Evolutionary conservation across 2,888 invertebrate genomes (phyloP), one percentile per base, ranked within the genome.

Genomic region (Clunio marinus): DNA sequence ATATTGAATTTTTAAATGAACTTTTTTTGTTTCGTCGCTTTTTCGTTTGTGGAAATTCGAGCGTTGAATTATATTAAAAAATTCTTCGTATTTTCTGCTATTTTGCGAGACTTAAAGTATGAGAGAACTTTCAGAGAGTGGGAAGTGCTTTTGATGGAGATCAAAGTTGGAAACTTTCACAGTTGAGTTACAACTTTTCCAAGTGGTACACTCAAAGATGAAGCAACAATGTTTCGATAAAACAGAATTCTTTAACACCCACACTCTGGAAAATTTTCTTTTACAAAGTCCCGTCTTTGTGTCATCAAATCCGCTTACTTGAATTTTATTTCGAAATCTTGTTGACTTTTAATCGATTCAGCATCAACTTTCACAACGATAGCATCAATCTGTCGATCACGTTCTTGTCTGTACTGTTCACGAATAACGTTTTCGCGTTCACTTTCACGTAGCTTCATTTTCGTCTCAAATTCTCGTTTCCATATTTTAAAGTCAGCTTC

Each of bases 351-450:
- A 37, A 75, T 63, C 0, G 78, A 74, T 71, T 79, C 79, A 0
- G 75, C 73, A 71, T 79, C 79, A 75, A 79, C 77, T 69, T 77
- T 75, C 17, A 74, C 74, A 13, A 79, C 77, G 60, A 79, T 76
- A 10, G 75, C 76, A 70, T 92, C 91, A 67, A 91, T 89, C 79
- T 91, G 91, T 58, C 82, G 84, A 77, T 93, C 92, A 69, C 91
- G 78, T 74, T 92, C 91, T 62, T 82, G 81, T 75, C 86, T 84
- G 74, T 85, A 86, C 71, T 88, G 85, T 27, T 88, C 86, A 1
- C 86, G 77, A 73, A 92, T 85, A 72, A 83, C 82, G 69, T 81
- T 80, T 77, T 89, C 88, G 73, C 84, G 87, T 74, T 86, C 86
- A 69, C 84, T 83, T 65, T 90, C 77, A 8, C 83, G 75, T 27